Percentiles rank a stretch among this genome's conserved stretches.
phyloP scores from a whole-genome alignment of 2,113 vertebrate species.

The Rynchops niger region DNA sequence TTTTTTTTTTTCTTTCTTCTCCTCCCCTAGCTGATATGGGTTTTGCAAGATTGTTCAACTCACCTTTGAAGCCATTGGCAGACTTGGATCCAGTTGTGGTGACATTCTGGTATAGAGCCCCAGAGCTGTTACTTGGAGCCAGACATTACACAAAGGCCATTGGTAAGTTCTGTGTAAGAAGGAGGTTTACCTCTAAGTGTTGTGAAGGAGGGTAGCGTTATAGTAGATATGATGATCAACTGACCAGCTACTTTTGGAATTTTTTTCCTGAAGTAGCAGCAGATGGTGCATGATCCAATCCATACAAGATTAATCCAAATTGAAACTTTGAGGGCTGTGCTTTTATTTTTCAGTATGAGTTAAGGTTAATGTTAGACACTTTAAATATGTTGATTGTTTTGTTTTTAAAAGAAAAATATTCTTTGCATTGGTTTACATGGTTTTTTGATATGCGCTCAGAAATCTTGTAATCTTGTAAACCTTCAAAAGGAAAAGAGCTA shows the following conservation, averaged over 20 bases:
- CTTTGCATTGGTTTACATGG: background rate
- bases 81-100: slow-evolving; percentile 92
- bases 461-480: background rate
- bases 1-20: background rate
- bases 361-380: background rate
- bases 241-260: background rate
- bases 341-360: background rate
- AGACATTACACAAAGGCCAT: slow-evolving; percentile 99
- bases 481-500: background rate
- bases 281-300: background rate
- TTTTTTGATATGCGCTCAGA: background rate
- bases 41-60: slow-evolving; percentile 90
- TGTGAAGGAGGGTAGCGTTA: background rate
- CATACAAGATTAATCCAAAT: background rate
- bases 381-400: background rate
- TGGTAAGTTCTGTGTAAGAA: slow-evolving; percentile 79
- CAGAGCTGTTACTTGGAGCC: slow-evolving; percentile 92
- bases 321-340: background rate
- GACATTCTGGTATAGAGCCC: slow-evolving; percentile 92
- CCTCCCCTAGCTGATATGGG: slow-evolving; percentile 85
- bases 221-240: background rate
- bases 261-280: background rate
- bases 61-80: slow-evolving; percentile 88
- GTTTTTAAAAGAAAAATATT: background rate
- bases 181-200: background rate